Evolutionary conservation across 92 coral and sea anemone genomes (phyloP).

Genomic region (Epizoanthus ramosus): DNA sequence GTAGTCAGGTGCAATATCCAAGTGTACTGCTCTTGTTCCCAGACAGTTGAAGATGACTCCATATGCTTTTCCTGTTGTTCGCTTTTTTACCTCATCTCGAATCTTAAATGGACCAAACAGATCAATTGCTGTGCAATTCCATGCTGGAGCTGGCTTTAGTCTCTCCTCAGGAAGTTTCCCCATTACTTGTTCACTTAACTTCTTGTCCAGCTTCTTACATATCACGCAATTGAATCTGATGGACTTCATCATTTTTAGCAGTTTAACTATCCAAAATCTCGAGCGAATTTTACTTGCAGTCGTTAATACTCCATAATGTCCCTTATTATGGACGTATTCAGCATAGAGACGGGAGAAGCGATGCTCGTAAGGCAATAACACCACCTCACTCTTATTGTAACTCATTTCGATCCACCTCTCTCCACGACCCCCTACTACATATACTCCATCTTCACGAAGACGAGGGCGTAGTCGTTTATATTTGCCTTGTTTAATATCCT

Average conservation of each 20-base stretch:
- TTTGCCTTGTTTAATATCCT: slow-evolving; percentile 24
- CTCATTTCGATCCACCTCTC: slow-evolving; percentile 38
- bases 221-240: slow-evolving; percentile 55
- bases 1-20: slow-evolving; percentile 48
- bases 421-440: slow-evolving; percentile 36
- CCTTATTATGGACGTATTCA: slow-evolving; percentile 42
- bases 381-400: slow-evolving; percentile 45
- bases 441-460: slow-evolving; percentile 13
- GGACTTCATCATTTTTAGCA: slow-evolving; percentile 46
- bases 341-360: slow-evolving; percentile 59
- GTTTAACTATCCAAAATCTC: slow-evolving; percentile 59
- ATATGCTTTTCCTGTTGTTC: slow-evolving; percentile 53
- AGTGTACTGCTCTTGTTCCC: slow-evolving; percentile 51
- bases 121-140: slow-evolving; percentile 53
- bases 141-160: slow-evolving; percentile 56
- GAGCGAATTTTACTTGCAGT: slow-evolving; percentile 55
- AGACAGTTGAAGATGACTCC: slow-evolving; percentile 55
- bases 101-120: slow-evolving; percentile 59
- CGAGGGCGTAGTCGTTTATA: slow-evolving; percentile 34
- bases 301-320: slow-evolving; percentile 60
- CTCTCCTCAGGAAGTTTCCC: slow-evolving; percentile 59
- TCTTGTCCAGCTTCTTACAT: slow-evolving; percentile 47
- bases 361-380: slow-evolving; percentile 61
- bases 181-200: slow-evolving; percentile 34
- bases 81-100: slow-evolving; percentile 55